Evolutionary conservation across 2,113 vertebrate genomes (phyloP).

Genomic region (Calypte anna): DNA sequence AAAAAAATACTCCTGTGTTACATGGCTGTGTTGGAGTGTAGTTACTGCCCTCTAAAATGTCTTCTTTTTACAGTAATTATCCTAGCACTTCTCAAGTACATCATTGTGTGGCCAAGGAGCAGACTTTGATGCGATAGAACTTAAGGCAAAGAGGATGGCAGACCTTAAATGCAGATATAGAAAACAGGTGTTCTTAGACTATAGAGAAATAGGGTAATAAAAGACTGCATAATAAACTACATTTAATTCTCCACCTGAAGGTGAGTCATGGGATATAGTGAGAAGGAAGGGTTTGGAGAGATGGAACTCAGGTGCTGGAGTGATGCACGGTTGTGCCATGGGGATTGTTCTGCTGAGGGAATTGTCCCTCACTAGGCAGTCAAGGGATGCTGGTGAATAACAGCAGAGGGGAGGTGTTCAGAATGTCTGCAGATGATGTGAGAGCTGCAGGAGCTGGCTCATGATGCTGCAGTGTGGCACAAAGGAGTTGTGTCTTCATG

Average conservation of each 20-base stretch:
- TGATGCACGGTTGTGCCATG: not conserved
- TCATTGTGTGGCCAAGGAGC: not conserved
- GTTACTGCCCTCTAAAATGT: not conserved
- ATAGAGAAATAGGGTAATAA: not conserved
- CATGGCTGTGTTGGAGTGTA: not conserved
- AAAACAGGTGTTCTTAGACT: conserved; percentile 20
- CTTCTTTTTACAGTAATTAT: not conserved
- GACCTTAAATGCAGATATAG: not conserved
- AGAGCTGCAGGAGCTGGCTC: not conserved
- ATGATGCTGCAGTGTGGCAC: not conserved
- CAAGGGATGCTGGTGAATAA: not conserved
- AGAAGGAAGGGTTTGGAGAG: not conserved
- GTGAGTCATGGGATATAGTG: conserved; percentile 1
- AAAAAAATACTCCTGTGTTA: not conserved
- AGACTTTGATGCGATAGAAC: not conserved
- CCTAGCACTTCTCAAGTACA: not conserved
- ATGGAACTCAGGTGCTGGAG: not conserved
- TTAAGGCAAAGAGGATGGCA: conserved; percentile 15
- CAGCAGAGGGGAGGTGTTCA: not conserved
- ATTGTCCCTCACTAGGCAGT: not conserved
- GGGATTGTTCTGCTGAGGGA: not conserved
- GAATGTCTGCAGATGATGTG: not conserved
- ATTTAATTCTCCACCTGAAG: conserved; percentile 8
- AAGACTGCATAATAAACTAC: not conserved
- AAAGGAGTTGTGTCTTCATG: not conserved